Base-by-base conservation (phyloP, 2,113 vertebrate genomes). In the Muntiacus muntjak region DNA sequence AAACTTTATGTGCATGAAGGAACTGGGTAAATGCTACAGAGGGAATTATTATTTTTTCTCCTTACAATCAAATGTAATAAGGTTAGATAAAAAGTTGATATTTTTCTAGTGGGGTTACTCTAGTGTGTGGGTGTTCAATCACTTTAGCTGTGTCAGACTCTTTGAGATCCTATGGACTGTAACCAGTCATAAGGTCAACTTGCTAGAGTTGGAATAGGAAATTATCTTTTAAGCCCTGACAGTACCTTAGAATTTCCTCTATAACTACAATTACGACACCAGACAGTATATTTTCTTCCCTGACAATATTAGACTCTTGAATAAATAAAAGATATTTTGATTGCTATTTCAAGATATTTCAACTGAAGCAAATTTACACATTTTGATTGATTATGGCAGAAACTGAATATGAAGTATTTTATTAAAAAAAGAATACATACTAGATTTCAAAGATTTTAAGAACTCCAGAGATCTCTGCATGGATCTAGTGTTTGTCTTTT, bases 141-240 rank as follows among this genome's bases (percentile, higher is more conserved):
- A 21, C 67, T 71, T 71, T 11, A 71, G 67, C 23, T 71, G 9
- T 23, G 5, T 71, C n/a, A 23, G 67, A 21, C 5, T 40, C 67
- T 23, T 40, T 71, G 67, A 23, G n/a, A 23, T 5, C 9, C 67
- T 40, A 11, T 71, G 19, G 6, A 40, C n/a, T 71, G 9, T 40
- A 74, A n/a, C 36, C 67, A 40, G 2, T 40, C n/a, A 40, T 21
- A 23, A 36, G 5, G 6, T 40, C 36, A 74, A 40, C 36, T 40
- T 74, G 36, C 5, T 81, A 25, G 26, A 21, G 50, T 0, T 5
- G 6, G 7, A 16, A 58, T 1, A 8, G 2, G 7, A 16, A 33
- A 81, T 55, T 60, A 26, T 85, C 8, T 64, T 33, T 13, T 50
- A 36, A 96, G 54, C 6, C 50, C 10, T 23, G 23, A 33, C 4